These are phyloP conservation scores for Galaxea fascicularis DNA, from an alignment of 92 coral and sea anemone genomes.

Conservation along the genomic window DNA sequence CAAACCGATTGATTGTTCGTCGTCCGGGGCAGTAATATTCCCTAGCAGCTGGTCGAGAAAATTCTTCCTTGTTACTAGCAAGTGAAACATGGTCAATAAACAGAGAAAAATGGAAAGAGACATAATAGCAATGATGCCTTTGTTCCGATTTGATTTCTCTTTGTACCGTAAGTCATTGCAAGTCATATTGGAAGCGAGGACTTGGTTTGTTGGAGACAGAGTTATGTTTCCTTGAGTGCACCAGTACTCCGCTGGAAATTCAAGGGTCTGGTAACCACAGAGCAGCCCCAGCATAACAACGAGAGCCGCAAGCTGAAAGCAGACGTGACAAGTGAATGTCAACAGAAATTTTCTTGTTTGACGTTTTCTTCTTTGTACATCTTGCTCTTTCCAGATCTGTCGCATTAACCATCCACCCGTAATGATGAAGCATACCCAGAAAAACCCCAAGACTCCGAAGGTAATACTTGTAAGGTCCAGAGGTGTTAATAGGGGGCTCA, in stretches of 20 bases:
- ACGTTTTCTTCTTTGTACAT: neutral
- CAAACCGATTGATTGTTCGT: neutral
- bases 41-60: neutral
- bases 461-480: neutral
- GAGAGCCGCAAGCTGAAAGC: neutral
- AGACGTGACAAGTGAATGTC: neutral
- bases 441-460: neutral
- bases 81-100: neutral
- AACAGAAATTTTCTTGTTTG: neutral
- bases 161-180: slow-evolving; percentile 32
- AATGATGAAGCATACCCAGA: neutral
- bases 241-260: neutral
- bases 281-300: neutral
- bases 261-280: slow-evolving; percentile 16
- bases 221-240: slow-evolving; percentile 14
- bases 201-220: slow-evolving; percentile 2
- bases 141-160: slow-evolving; percentile 32
- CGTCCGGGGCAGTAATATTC: neutral
- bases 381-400: neutral
- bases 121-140: neutral
- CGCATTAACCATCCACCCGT: neutral
- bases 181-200: neutral
- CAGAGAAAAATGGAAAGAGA: neutral
- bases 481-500: slow-evolving; percentile 22
- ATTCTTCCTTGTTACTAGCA: neutral